These are phyloP conservation scores for Phylloscopus collybita DNA, from an alignment of 2,797 vertebrate genomes.

Conservation along the genomic window DNA sequence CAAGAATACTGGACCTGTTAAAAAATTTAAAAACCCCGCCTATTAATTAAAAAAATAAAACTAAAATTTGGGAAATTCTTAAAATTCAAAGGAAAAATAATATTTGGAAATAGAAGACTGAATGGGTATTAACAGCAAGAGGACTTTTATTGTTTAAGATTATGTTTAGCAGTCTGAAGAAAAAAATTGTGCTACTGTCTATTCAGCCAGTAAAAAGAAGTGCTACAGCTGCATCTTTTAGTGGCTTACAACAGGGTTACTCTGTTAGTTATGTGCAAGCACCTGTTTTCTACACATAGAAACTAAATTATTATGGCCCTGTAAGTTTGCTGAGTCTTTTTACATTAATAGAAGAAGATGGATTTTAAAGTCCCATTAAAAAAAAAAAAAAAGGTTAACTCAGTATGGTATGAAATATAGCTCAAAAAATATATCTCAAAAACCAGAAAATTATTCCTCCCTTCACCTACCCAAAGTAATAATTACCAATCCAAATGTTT, in stretches of 20 bases:
- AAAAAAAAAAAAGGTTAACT: neutral
- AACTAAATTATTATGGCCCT: neutral
- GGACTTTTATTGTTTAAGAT: neutral
- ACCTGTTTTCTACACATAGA: neutral
- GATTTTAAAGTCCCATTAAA: neutral
- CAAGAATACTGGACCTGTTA: neutral
- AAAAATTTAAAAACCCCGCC: no score
- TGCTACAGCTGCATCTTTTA: neutral
- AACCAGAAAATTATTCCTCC: neutral
- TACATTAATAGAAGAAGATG: neutral
- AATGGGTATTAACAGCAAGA: neutral
- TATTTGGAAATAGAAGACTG: neutral
- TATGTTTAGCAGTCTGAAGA: neutral
- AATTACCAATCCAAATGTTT: neutral
- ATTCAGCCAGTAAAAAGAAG: neutral
- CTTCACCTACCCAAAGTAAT: neutral
- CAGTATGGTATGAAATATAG: neutral
- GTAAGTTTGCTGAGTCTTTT: neutral
- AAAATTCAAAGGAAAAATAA: neutral
- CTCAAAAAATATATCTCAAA: neutral
- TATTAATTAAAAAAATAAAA: neutral
- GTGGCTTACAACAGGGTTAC: neutral
- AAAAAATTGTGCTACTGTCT: neutral
- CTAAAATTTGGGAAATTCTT: neutral
- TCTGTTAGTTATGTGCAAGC: neutral